These are phyloP conservation scores for Camelus bactrianus DNA, from an alignment of 2,113 vertebrate genomes.

Conservation along the genomic window DNA sequence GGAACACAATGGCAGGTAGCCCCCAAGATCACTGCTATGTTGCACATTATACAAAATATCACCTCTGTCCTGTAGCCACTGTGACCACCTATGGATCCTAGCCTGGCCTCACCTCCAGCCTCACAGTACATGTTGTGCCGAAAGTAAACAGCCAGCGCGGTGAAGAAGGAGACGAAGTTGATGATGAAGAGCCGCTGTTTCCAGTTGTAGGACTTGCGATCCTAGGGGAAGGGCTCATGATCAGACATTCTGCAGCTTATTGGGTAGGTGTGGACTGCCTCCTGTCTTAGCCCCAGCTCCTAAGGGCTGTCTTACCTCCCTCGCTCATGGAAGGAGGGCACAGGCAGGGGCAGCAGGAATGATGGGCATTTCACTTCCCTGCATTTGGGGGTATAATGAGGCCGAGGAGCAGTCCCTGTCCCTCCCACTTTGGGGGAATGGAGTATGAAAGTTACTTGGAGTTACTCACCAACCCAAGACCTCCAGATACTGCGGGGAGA, in stretches of 20 bases:
- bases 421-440: not conserved
- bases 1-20: not conserved
- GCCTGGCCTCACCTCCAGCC: conserved; percentile 91
- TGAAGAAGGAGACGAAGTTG: conserved; percentile 89
- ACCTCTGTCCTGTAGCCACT: not conserved
- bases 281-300: not conserved
- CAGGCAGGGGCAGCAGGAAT: not conserved
- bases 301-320: not conserved
- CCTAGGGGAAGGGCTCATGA: conserved; percentile 85
- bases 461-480: conserved; percentile 24
- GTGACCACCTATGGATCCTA: not conserved
- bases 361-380: not conserved
- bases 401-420: not conserved
- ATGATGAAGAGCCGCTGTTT: conserved; percentile 93
- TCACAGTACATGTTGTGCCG: conserved; percentile 96
- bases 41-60: not conserved
- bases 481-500: conserved; percentile 10
- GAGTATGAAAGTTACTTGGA: not conserved
- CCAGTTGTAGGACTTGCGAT: conserved; percentile 92
- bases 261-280: not conserved
- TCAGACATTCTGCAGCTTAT: conserved; percentile 25
- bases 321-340: not conserved
- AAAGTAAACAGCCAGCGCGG: conserved; percentile 90
- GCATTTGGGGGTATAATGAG: not conserved
- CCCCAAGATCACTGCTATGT: not conserved